Evolutionary conservation across 2,888 invertebrate genomes (phyloP).

Genomic region (Hanleya hanleyi): DNA sequence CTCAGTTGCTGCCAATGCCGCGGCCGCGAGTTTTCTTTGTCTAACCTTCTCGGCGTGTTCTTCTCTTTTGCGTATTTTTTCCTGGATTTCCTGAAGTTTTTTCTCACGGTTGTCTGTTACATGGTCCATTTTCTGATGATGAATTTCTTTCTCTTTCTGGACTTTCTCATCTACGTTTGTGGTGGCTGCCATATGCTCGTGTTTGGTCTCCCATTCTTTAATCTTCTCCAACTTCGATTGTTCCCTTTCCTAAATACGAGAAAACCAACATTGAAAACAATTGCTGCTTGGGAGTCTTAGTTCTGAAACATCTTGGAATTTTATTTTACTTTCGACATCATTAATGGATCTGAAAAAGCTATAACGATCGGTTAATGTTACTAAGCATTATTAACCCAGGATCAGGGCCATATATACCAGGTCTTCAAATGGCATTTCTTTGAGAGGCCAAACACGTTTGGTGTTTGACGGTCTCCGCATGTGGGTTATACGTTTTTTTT

Average conservation of each 20-base stretch:
- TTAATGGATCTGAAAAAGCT: too few species aligned
- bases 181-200: conserved; percentile 56
- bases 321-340: too few species aligned
- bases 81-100: conserved; percentile 54
- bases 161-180: conserved; percentile 53
- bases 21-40: conserved; percentile 47
- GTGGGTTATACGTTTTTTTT: too few species aligned
- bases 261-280: too few species aligned
- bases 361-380: too few species aligned
- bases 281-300: too few species aligned
- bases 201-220: conserved; percentile 52
- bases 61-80: conserved; percentile 57
- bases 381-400: too few species aligned
- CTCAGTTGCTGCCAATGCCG: background rate
- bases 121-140: conserved; percentile 56
- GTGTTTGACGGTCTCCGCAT: too few species aligned
- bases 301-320: too few species aligned
- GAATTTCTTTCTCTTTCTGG: conserved; percentile 52
- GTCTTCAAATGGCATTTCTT: too few species aligned
- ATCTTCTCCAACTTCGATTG: conserved; percentile 62
- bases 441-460: too few species aligned
- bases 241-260: conserved; percentile 53
- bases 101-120: conserved; percentile 59
- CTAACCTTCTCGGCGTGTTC: conserved; percentile 61
- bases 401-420: too few species aligned